phyloP scores from a whole-genome alignment of 2,888 invertebrate species.

The Volucella bombylans region DNA sequence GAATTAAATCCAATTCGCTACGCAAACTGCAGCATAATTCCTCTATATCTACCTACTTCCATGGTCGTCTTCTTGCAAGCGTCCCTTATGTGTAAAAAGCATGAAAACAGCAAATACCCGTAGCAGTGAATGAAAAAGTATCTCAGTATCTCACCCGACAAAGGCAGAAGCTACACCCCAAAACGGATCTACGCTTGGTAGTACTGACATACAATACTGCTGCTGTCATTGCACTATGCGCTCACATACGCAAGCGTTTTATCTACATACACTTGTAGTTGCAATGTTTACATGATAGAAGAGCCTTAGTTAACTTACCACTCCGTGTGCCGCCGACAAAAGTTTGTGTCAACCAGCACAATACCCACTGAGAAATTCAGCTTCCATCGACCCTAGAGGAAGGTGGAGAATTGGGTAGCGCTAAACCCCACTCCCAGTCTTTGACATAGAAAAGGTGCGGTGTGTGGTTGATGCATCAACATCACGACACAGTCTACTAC shows the following conservation, averaged over 20 bases:
- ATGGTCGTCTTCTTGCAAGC: conserved; percentile 42
- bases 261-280: neutral
- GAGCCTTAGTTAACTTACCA: conserved; percentile 13
- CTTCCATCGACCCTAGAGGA: conserved; percentile 49
- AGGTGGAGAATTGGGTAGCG: conserved; percentile 31
- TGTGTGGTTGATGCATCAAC: neutral
- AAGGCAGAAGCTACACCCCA: conserved; percentile 33
- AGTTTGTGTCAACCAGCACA: conserved; percentile 18
- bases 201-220: conserved; percentile 55
- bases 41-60: conserved; percentile 17
- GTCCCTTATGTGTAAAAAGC: conserved; percentile 56
- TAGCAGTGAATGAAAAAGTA: conserved; percentile 10
- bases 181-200: conserved; percentile 71
- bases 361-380: conserved; percentile 42
- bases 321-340: conserved; percentile 42
- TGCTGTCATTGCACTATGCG: conserved; percentile 52
- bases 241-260: conserved; percentile 16
- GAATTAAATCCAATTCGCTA: conserved; percentile 12
- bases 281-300: conserved; percentile 10
- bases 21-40: conserved; percentile 1
- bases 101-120: conserved; percentile 39
- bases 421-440: neutral
- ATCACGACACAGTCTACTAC: conserved; percentile 6
- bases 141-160: conserved; percentile 38
- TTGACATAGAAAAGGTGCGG: neutral